Base-by-base conservation (phyloP, 2,888 invertebrate genomes). In the Palloptera scutellata region DNA sequence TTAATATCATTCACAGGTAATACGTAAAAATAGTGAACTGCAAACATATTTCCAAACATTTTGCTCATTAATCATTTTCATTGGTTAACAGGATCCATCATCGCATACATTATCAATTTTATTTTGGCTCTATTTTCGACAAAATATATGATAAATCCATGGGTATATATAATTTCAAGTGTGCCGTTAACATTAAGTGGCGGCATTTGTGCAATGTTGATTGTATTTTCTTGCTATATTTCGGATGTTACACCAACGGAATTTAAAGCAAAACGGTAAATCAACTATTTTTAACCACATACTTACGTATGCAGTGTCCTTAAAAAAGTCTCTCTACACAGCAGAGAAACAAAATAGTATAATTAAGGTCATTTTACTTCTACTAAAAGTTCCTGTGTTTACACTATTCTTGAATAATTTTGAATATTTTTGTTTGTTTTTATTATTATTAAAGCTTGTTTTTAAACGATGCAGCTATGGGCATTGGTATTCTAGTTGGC, bases 141-240 rank as follows among this genome's bases (percentile, higher is more conserved):
- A 1, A 66, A 67, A 30, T 67, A 68, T 0, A 68, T 74, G 17
- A 70, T 84, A 0, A 81, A 75, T 66, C 85, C 84, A 0, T 85
- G 84, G 84, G 64, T 76, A 64, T 87, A 86, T 70, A 79, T 90
- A 11, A 51, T 89, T 2, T 85, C 87, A 0, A 83, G 86, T 0
- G 79, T 90, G 15, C 90, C 91, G 0, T 84, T 87, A 41, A 86
- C 89, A 0, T 58, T 91, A 5, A 84, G 86, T 63, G 91, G 91
- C 4, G 91, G 91, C 1, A 87, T 86, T 70, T 87, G 88, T 19
- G 86, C 89, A 13, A 80, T 89, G 63, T 86, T 91, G 64, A 88
- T 90, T 19, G 88, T 88, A 43, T 85, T 88, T 3, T 88, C 87
- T 76, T 90, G 90, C 75, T 90, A 91, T 76, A 84, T 92, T 71